Percentiles rank a stretch among this genome's conserved stretches.
Evolutionary conservation across 2,797 vertebrate genomes (phyloP).

Genomic region (Adrianichthys oophorus): DNA sequence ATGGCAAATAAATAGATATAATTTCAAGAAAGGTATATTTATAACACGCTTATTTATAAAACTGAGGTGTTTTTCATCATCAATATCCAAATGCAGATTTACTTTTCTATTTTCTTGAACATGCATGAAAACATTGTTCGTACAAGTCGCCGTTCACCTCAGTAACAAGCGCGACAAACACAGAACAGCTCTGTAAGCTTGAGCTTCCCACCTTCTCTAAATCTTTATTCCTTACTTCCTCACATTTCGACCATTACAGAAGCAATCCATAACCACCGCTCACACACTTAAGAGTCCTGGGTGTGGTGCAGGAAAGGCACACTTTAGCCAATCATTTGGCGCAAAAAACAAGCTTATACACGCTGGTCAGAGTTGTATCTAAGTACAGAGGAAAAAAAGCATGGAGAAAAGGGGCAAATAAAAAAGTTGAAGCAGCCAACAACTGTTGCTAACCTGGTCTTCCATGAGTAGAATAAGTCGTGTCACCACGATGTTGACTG

Average conservation of each 20-base stretch:
- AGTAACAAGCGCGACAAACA: constrained; percentile 56
- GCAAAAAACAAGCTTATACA: constrained; percentile 65
- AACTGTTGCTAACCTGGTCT: constrained; percentile 85
- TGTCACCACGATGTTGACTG: constrained; percentile 96
- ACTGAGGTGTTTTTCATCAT: constrained; percentile 18
- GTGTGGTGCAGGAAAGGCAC: constrained; percentile 53
- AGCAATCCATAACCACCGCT: constrained; percentile 42
- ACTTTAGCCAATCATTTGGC: constrained; percentile 59
- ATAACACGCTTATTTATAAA: too few relatives aligned
- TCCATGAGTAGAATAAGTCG: constrained; percentile 96
- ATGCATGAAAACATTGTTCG: constrained; percentile 39
- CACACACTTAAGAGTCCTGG: constrained; percentile 28
- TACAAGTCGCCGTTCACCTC: constrained; percentile 46
- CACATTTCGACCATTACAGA: constrained; percentile 42
- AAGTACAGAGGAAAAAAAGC: constrained; percentile 10
- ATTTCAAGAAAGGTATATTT: too few relatives aligned
- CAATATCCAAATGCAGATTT: constrained; percentile 8
- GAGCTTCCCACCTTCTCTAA: constrained; percentile 30
- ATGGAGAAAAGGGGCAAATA: constrained; percentile 8
- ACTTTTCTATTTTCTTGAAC: constrained; percentile 32
- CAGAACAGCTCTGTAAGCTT: constrained; percentile 49
- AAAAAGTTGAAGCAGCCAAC: not conserved
- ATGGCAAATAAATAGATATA: too few relatives aligned
- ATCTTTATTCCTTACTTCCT: constrained; percentile 29
- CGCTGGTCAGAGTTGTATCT: constrained; percentile 10